Evolutionary conservation across 2,888 invertebrate species (phyloP), one percentile per base, ranked within the genome.

Genomic region (Anthophora plumipes): DNA sequence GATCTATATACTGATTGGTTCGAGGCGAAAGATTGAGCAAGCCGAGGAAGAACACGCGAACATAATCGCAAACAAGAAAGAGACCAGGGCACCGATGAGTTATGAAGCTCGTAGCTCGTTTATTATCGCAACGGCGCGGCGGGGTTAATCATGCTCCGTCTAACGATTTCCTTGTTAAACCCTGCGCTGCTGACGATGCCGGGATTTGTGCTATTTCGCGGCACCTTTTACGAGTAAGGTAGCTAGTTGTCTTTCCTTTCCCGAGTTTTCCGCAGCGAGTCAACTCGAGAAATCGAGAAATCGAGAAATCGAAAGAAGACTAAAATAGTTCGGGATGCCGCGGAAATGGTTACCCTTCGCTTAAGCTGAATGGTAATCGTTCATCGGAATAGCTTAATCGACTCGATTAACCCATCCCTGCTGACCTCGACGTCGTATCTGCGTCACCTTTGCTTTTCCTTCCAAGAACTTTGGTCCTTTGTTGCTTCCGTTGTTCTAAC

Each of bases 131-230:
- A 82, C 75, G 68, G 75, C 78, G 73, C 75, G 68, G 75, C 78
- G 73, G 82, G 83, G 83, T 83, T 83, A 82, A 83, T 83, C 79
- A 77, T 77, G 83, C 78, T 82, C 81, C 82, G 78, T 73, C 78
- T 79, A 82, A 82, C 82, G 78, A 83, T 83, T 82, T 82, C 82
- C 82, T 82, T 76, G 83, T 83, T 83, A 83, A 82, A 83, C 57
- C 63, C 55, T 50, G 76, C 74, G 48, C 61, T 55, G 77, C 67
- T 67, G 77, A 73, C 69, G 74, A 77, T 63, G 75, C 75, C 69
- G 52, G 55, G 76, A 80, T 72, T 82, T 60, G 59, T 66, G 68
- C 72, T 66, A 60, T 72, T 80, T 60, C 72, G 54, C 64, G 67
- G 59, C 31, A 50, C 74, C 67, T 75, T 57, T 63, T 20, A 9